Base-by-base conservation (phyloP, 2,113 vertebrate species). In the Prolemur simus region DNA sequence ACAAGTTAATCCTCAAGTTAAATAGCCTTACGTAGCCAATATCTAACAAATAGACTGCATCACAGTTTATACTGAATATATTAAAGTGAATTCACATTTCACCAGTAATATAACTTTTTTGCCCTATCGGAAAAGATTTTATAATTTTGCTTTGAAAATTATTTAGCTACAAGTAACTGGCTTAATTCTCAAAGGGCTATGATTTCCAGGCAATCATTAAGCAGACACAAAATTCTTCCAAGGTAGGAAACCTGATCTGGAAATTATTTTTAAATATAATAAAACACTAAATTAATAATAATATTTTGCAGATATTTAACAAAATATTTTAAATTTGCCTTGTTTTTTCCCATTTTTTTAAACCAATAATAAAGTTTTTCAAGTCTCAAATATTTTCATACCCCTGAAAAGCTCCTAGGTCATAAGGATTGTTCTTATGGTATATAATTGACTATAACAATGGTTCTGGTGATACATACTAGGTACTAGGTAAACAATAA, bases 211-310 rank as follows among this genome's bases (percentile, higher is more conserved):
- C 49, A 73, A 18, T 66, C 47, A 60, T 68, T 93, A 84, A 96
- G 37, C n/a, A 95, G 60, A 82, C 52, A 84, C 23, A 74, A 37
- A 58, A 52, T 87, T 78, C 18, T 91, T 23, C n/a, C 39, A 58
- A 83, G 52, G 34, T 80, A 64, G 82, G 25, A 95, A 87, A 84
- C 2, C 23, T 87, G n/a, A 76, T 42, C 69, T 77, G 73, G 87
- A 87, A 77, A 71, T 91, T 47, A 74, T 47, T 94, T 92, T 87
- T 83, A 93, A 94, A 95, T 90, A 87, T 45, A 93, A 82, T 87
- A 17, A 96, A 91, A 74, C 45, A 32, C 21, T 77, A 95, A 87
- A 58, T 84, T 85, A 80, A 69, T 8, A 71, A 71, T 78, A 34
- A 66, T 64, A 52, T 66, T 52, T 74, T 69, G 2, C 20, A 74